These are phyloP conservation scores for Dynastes tityus DNA, from an alignment of 2,888 invertebrate genomes.

Conservation along the genomic window DNA sequence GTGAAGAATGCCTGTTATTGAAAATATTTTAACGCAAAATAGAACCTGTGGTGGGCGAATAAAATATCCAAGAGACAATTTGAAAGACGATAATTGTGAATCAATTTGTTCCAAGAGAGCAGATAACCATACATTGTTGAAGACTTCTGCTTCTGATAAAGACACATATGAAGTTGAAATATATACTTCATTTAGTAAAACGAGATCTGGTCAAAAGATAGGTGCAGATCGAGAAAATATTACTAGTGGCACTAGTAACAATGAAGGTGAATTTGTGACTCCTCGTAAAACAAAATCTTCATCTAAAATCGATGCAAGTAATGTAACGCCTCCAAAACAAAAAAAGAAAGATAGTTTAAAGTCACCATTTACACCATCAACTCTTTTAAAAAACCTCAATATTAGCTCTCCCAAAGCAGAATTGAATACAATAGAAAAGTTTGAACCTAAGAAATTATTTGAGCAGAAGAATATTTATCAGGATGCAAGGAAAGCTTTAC, in stretches of 20 bases:
- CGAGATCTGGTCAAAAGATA: too few species aligned
- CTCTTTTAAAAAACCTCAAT: slow-evolving; percentile 60
- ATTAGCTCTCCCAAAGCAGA: slow-evolving; percentile 59
- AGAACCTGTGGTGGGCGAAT: too few species aligned
- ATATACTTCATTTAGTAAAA: too few species aligned
- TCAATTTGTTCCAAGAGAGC: too few species aligned
- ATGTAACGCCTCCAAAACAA: slow-evolving; percentile 67
- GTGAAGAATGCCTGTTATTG: not conserved
- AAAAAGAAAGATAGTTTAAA: slow-evolving; percentile 58
- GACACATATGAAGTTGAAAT: too few species aligned
- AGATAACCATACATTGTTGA: too few species aligned
- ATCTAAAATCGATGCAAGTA: slow-evolving; percentile 25
- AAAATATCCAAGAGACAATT: too few species aligned
- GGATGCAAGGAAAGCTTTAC: slow-evolving; percentile 67
- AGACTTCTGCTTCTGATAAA: too few species aligned
- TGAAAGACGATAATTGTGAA: too few species aligned
- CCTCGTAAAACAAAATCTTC: slow-evolving; percentile 52
- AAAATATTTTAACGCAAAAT: too few species aligned
- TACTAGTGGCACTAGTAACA: not conserved
- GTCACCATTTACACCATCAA: slow-evolving; percentile 61
- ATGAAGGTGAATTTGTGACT: slow-evolving; percentile 30
- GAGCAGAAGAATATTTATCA: slow-evolving; percentile 60
- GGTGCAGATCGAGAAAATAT: too few species aligned
- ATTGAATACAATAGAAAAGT: slow-evolving; percentile 31
- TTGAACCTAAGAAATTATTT: slow-evolving; percentile 56